Evolutionary conservation across 2,888 invertebrate genomes (phyloP).

Genomic region (Synergus japonicus): DNA sequence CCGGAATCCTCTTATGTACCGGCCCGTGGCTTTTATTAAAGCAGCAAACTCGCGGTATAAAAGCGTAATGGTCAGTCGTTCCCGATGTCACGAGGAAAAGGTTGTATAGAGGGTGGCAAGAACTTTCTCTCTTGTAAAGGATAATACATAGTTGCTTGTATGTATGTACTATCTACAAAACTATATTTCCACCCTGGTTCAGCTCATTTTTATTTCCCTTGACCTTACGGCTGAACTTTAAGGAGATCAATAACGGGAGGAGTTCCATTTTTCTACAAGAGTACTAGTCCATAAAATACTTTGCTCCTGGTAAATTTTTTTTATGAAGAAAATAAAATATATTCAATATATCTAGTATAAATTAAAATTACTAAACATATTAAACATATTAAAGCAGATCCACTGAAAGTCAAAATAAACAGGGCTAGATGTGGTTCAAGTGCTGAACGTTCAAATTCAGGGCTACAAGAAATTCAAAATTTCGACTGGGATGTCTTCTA

Average conservation of each 20-base stretch:
- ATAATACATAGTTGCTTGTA: constrained; percentile 45
- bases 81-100: constrained; percentile 55
- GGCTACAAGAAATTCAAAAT: too few species aligned
- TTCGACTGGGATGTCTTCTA: too few species aligned
- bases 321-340: background rate
- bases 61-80: constrained; percentile 61
- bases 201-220: constrained; percentile 47
- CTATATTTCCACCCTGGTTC: background rate
- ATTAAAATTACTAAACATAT: too few species aligned
- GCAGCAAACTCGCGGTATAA: constrained; percentile 58
- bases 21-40: constrained; percentile 61
- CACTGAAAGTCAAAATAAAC: too few species aligned
- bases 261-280: background rate
- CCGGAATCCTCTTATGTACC: constrained; percentile 60
- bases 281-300: background rate
- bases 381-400: too few species aligned
- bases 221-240: constrained; percentile 38
- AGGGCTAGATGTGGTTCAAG: too few species aligned
- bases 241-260: constrained; percentile 48
- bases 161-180: background rate
- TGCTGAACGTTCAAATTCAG: too few species aligned
- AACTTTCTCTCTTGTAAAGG: constrained; percentile 50
- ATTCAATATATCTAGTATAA: too few species aligned
- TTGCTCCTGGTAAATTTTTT: background rate
- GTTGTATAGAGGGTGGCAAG: constrained; percentile 47